Percentiles rank a stretch among this genome's conserved stretches.
Evolutionary conservation across 2,797 vertebrate species (phyloP).

Genomic region (Spondyliosoma cantharus): DNA sequence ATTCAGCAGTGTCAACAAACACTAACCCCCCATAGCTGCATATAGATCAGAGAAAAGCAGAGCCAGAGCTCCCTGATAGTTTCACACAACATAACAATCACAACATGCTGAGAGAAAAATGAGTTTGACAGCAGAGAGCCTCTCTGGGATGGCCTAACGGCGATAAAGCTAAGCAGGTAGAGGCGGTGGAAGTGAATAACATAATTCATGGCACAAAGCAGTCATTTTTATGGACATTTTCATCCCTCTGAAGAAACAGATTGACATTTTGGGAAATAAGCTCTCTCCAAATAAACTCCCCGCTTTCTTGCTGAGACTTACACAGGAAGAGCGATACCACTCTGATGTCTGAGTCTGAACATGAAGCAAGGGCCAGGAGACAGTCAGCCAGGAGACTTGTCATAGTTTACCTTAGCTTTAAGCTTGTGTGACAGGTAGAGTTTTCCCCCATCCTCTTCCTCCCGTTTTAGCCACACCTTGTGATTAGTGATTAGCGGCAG

Average conservation of each 20-base stretch:
- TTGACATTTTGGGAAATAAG: not conserved
- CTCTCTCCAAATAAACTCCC: not conserved
- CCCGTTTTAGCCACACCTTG: no score
- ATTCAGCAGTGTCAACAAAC: not conserved
- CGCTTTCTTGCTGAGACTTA: not conserved
- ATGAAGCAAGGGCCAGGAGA: not conserved
- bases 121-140: conserved; percentile 21
- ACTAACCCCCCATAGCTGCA: conserved; percentile 16
- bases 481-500: no score
- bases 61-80: conserved; percentile 15
- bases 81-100: conserved; percentile 39
- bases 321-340: not conserved
- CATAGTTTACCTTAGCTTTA: not conserved
- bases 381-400: not conserved
- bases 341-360: not conserved
- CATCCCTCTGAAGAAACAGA: not conserved
- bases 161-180: conserved; percentile 18
- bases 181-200: not conserved
- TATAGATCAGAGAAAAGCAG: conserved; percentile 24
- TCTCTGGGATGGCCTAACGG: conserved; percentile 22
- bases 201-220: conserved; percentile 1
- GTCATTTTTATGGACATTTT: not conserved
- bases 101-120: conserved; percentile 34
- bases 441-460: no score
- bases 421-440: not conserved